These are phyloP conservation scores for Podilymbus podiceps DNA, from an alignment of 2,113 vertebrate species.

Conservation along the genomic window DNA sequence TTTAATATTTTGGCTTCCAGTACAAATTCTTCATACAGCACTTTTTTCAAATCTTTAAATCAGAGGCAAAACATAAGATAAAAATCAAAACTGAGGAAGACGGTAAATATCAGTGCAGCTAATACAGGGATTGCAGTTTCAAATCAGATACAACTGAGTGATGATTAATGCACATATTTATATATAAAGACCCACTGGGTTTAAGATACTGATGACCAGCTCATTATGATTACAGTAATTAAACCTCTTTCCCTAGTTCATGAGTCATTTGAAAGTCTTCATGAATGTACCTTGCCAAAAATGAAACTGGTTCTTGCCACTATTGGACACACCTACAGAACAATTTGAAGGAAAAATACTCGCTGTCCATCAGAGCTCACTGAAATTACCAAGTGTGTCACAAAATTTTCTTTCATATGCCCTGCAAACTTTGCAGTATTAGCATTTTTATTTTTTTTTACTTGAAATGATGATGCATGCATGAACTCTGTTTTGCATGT, in stretches of 20 bases:
- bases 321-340: not conserved
- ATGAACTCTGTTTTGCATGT: not conserved
- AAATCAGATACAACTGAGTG: not conserved
- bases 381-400: not conserved
- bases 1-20: not conserved
- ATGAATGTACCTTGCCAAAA: not conserved
- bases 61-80: not conserved
- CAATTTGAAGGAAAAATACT: not conserved
- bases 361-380: not conserved
- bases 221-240: not conserved
- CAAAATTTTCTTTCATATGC: not conserved
- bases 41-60: not conserved
- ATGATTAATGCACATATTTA: not conserved
- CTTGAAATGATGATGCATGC: not conserved
- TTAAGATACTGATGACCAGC: not conserved
- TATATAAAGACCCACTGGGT: not conserved
- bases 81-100: not conserved
- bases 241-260: not conserved
- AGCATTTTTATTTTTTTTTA: not conserved
- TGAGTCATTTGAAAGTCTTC: not conserved
- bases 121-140: not conserved
- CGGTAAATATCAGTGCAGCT: not conserved
- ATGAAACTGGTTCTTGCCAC: not conserved
- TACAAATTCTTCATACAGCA: not conserved
- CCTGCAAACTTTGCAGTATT: not conserved